These are phyloP conservation scores for Pseudolaguvia tuberculata DNA, from an alignment of 2,113 vertebrate genomes.

Conservation along the genomic window DNA sequence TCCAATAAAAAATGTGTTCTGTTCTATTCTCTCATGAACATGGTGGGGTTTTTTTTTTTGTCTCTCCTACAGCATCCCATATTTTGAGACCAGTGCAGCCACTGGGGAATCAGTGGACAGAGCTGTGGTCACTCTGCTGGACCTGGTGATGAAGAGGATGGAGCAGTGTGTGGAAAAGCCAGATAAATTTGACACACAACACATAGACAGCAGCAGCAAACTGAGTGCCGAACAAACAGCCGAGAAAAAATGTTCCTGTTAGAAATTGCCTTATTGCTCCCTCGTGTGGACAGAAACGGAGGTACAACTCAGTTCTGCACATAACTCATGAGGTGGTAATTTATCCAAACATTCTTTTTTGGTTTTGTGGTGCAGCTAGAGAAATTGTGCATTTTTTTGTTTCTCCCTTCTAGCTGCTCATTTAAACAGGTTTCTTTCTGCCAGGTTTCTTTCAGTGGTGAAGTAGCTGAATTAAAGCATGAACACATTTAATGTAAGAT, in stretches of 20 bases:
- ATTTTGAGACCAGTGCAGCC: constrained; percentile 91
- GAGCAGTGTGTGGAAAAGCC: constrained; percentile 90
- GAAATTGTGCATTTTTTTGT: background rate
- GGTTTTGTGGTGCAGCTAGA: constrained; percentile 2
- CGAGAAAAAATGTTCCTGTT: constrained; percentile 86
- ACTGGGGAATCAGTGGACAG: constrained; percentile 84
- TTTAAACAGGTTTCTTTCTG: constrained; percentile 4
- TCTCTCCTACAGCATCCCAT: constrained; percentile 73
- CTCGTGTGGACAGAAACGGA: constrained; percentile 25
- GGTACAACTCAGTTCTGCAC: constrained; percentile 12
- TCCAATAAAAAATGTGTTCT: too few species aligned
- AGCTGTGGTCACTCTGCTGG: constrained; percentile 82
- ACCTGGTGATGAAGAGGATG: constrained; percentile 97
- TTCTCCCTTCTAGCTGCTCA: background rate
- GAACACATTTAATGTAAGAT: background rate
- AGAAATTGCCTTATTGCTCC: constrained; percentile 47
- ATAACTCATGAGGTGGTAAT: background rate
- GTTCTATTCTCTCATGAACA: too few species aligned
- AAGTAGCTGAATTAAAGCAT: constrained; percentile 12
- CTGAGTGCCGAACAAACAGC: constrained; percentile 61
- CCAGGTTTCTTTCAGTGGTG: background rate
- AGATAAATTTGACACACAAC: constrained; percentile 61
- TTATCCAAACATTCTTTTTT: background rate
- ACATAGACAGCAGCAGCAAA: constrained; percentile 74
- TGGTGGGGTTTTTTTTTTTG: background rate